A percentile compares a stretch with the other conserved stretches of the same genome.
Conservation (phyloP, 2,797 vertebrate genomes). For the Hydrophis major region DNA sequence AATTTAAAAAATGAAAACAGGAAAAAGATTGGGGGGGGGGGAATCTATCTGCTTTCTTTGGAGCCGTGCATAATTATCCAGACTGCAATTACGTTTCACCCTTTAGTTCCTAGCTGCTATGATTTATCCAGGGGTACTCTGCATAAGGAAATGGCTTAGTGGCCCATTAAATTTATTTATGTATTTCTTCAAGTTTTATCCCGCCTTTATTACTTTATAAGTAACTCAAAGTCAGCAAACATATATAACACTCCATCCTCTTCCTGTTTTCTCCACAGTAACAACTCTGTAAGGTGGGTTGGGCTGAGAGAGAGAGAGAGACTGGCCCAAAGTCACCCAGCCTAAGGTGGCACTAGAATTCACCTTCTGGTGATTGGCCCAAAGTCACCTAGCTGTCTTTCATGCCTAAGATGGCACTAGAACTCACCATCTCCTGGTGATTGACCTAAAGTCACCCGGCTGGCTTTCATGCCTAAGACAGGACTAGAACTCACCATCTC, state of each 20-base stretch:
- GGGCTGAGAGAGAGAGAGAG: not conserved
- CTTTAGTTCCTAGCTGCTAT: not conserved
- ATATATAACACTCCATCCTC: not conserved
- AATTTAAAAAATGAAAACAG: not conserved
- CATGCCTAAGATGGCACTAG: rapidly evolving
- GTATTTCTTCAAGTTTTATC: not conserved
- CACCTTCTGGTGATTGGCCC: too few relatives aligned
- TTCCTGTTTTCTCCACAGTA: not conserved
- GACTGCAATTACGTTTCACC: not conserved
- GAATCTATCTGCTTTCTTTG: not conserved
- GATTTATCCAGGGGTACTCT: not conserved
- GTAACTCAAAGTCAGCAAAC: not conserved
- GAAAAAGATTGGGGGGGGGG: not conserved
- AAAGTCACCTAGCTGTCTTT: too few relatives aligned
- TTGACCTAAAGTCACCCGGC: too few relatives aligned
- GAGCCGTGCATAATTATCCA: not conserved
- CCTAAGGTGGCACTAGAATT: too few relatives aligned
- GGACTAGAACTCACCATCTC: not conserved
- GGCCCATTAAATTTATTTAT: not conserved
- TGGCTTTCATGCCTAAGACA: rapidly evolving
- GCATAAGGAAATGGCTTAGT: not conserved
- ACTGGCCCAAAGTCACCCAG: not conserved
- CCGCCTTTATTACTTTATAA: not conserved
- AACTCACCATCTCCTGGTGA: too few relatives aligned
- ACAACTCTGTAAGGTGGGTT: not conserved